Conservation (phyloP, 2,113 vertebrate genomes). For the Pholis gunnellus region DNA sequence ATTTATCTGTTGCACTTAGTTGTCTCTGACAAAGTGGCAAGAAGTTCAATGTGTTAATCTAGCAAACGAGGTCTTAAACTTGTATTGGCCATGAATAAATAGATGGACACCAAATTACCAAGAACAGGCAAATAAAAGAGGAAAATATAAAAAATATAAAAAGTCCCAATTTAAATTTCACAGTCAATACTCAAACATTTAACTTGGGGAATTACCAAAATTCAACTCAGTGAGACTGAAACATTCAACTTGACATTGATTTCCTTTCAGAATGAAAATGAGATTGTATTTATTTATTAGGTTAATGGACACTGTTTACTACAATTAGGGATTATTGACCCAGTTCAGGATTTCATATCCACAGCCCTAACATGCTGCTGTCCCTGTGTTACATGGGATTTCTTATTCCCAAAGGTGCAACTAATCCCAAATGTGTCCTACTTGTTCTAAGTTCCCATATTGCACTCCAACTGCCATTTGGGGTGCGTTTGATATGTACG, state of each 20-base stretch:
- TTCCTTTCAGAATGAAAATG: neutral
- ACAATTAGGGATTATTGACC: slow-evolving; percentile 11
- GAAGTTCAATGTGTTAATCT: neutral
- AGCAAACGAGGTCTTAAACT: neutral
- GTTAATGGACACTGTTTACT: neutral
- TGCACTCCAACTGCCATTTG: slow-evolving; percentile 36
- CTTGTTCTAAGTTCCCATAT: slow-evolving; percentile 34
- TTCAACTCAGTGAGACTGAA: neutral
- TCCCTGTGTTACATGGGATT: slow-evolving; percentile 25
- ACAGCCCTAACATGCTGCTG: neutral
- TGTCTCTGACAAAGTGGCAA: neutral
- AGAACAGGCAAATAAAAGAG: neutral
- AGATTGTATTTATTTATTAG: neutral
- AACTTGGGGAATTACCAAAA: neutral
- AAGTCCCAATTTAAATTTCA: neutral
- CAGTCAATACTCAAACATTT: neutral
- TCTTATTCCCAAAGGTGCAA: slow-evolving; percentile 54
- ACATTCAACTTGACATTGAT: slow-evolving; percentile 1
- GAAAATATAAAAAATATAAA: too few relatives aligned
- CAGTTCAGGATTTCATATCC: slow-evolving; percentile 20
- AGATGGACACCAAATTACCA: neutral
- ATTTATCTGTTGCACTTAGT: neutral
- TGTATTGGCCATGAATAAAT: neutral
- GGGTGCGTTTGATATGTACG: neutral
- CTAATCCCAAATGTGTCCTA: slow-evolving; percentile 56